A percentile compares a stretch with the other conserved stretches of the same genome.
phyloP scores from a whole-genome alignment of 1,140 invertebrate genomes.

The Drosophila prosaltans region DNA sequence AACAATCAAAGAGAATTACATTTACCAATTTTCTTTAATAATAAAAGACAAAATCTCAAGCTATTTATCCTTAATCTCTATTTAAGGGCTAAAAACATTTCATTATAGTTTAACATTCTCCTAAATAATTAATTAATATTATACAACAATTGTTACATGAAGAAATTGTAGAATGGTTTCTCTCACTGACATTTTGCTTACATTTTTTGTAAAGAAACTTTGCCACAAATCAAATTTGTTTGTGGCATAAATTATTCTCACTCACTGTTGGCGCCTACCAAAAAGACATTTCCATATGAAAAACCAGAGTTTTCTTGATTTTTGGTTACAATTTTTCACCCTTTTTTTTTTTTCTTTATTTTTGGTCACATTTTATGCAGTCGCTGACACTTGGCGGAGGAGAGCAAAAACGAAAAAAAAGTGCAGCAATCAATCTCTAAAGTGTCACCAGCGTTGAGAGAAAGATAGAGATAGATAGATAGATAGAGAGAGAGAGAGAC shows the following conservation, averaged over 20 bases:
- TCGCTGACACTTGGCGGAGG: slow-evolving; percentile 41
- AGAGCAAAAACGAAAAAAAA: slow-evolving; percentile 32
- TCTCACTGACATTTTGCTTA: too few species aligned
- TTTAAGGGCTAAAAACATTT: too few species aligned
- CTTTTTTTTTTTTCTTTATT: neutral
- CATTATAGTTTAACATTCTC: too few species aligned
- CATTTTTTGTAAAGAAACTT: neutral
- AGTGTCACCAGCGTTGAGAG: slow-evolving; percentile 53
- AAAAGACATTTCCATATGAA: slow-evolving; percentile 17
- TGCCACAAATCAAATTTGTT: slow-evolving; percentile 37
- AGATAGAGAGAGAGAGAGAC: neutral
- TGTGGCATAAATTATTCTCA: slow-evolving; percentile 69
- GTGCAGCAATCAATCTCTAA: slow-evolving; percentile 59
- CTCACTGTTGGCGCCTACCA: slow-evolving; percentile 65
- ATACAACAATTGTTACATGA: too few species aligned
- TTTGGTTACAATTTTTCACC: neutral
- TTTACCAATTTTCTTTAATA: too few species aligned
- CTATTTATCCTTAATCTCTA: too few species aligned
- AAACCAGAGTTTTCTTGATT: slow-evolving; percentile 5
- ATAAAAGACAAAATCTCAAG: too few species aligned
- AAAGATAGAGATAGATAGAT: neutral
- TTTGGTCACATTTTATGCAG: slow-evolving; percentile 20
- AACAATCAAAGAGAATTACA: too few species aligned
- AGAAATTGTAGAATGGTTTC: too few species aligned
- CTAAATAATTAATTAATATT: too few species aligned